These are phyloP conservation scores for Sylvilagus bachmani DNA, from an alignment of 2,113 vertebrate species.

Conservation along the genomic window DNA sequence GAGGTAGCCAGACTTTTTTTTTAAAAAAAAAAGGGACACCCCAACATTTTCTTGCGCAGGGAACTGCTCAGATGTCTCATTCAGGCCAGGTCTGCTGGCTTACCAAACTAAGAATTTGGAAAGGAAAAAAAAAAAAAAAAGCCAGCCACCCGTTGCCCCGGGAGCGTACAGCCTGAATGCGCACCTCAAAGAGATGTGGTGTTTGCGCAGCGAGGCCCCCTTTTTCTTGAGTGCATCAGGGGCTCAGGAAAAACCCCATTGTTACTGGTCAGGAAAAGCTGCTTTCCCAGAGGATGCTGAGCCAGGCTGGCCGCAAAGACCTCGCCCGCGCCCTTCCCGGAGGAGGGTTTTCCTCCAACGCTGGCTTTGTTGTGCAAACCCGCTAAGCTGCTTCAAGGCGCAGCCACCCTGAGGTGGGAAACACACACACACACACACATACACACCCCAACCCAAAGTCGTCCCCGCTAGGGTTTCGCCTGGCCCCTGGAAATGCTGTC, in stretches of 20 bases:
- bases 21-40: conserved; percentile 35
- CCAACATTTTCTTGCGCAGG: not conserved
- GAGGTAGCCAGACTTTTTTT: not conserved
- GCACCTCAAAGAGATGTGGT: conserved; percentile 78
- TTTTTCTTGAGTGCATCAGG: conserved; percentile 78
- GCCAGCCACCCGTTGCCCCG: conserved; percentile 53
- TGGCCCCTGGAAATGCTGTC: conserved; percentile 76
- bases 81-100: conserved; percentile 42
- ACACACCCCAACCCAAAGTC: not conserved
- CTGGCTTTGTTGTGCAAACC: conserved; percentile 74
- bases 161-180: conserved; percentile 65
- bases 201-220: conserved; percentile 74
- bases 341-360: conserved; percentile 54
- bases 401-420: not conserved
- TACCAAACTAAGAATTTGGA: conserved; percentile 61
- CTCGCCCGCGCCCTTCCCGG: conserved; percentile 42
- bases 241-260: conserved; percentile 82
- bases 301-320: conserved; percentile 72
- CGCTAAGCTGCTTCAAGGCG: conserved; percentile 30
- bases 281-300: conserved; percentile 80
- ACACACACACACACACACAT: too few relatives aligned
- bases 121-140: conserved; percentile 27
- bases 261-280: conserved; percentile 75
- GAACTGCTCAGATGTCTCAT: conserved; percentile 8
- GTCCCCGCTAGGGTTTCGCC: not conserved